Evolutionary conservation across 1,140 invertebrate species (phyloP).

Genomic region (Habropoda laboriosa): DNA sequence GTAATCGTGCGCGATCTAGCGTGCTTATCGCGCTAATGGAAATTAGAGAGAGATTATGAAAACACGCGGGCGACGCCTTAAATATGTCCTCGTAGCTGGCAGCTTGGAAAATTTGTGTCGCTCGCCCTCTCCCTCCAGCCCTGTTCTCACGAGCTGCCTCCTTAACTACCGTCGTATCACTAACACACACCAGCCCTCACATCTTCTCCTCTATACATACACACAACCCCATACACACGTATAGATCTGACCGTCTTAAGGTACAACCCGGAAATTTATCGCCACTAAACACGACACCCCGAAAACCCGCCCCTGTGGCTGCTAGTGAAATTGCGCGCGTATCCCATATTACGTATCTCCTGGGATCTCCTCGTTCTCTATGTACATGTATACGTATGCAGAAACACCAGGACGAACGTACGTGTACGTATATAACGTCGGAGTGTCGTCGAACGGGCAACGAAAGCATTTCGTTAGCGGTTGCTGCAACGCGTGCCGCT

Average conservation of each 20-base stretch:
- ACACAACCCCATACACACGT: neutral
- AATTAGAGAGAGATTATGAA: conserved; percentile 74
- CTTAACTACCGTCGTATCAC: conserved; percentile 29
- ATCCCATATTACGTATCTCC: conserved; percentile 49
- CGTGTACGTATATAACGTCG: too few relatives aligned
- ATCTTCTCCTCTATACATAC: neutral
- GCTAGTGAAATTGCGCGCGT: conserved; percentile 57
- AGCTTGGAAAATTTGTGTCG: conserved; percentile 66
- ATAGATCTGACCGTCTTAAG: conserved; percentile 51
- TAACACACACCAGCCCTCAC: neutral
- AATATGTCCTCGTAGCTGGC: conserved; percentile 58
- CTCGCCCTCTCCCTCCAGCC: too few relatives aligned
- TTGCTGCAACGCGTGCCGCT: neutral
- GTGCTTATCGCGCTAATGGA: conserved; percentile 68
- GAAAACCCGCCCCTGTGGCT: conserved; percentile 43
- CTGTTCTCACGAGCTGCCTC: conserved; percentile 6
- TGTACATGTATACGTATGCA: neutral
- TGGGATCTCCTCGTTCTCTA: conserved; percentile 12
- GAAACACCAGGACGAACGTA: conserved; percentile 13
- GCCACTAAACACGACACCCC: conserved; percentile 63
- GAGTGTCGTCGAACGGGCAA: conserved; percentile 6
- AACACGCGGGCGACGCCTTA: conserved; percentile 67
- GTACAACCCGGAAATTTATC: conserved; percentile 66
- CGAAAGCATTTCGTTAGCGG: neutral
- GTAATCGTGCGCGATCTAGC: neutral